Conservation (phyloP, 1,140 invertebrate species). For the Heterodera carotae region DNA sequence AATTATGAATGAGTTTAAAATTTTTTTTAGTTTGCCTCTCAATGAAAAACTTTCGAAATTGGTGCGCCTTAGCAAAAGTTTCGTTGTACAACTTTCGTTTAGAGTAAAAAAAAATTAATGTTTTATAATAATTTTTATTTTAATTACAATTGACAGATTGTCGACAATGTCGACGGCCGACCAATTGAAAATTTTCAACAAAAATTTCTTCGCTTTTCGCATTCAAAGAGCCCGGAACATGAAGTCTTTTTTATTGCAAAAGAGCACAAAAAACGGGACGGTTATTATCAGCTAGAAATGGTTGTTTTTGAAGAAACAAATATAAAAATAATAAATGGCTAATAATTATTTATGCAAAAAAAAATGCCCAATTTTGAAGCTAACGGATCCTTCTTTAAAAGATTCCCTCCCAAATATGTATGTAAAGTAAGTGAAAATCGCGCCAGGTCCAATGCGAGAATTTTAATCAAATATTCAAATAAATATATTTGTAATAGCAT, state of each 20-base stretch:
- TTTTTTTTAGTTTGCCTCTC: background rate
- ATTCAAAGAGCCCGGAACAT: slow-evolving; percentile 20
- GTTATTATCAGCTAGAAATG: slow-evolving; percentile 22
- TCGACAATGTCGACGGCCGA: background rate
- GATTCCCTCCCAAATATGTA: too few relatives aligned
- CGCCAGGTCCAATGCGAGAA: too few relatives aligned
- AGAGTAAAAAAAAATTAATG: background rate
- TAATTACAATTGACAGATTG: background rate
- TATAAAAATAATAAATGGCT: background rate
- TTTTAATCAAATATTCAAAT: too few relatives aligned
- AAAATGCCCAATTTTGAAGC: too few relatives aligned
- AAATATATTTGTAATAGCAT: too few relatives aligned
- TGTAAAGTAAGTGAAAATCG: too few relatives aligned
- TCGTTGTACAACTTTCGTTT: background rate
- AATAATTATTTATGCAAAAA: too few relatives aligned
- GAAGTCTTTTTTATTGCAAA: slow-evolving; percentile 26
- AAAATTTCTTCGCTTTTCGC: slow-evolving; percentile 18
- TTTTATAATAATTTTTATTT: background rate
- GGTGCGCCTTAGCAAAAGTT: background rate
- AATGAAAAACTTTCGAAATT: background rate
- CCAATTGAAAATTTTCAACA: slow-evolving; percentile 15
- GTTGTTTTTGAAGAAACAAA: background rate
- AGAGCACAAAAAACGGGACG: slow-evolving; percentile 10
- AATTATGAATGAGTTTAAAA: too few relatives aligned
- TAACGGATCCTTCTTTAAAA: too few relatives aligned